phyloP scores from a whole-genome alignment of 2,797 vertebrate species.

The Kryptopterus vitreolus region DNA sequence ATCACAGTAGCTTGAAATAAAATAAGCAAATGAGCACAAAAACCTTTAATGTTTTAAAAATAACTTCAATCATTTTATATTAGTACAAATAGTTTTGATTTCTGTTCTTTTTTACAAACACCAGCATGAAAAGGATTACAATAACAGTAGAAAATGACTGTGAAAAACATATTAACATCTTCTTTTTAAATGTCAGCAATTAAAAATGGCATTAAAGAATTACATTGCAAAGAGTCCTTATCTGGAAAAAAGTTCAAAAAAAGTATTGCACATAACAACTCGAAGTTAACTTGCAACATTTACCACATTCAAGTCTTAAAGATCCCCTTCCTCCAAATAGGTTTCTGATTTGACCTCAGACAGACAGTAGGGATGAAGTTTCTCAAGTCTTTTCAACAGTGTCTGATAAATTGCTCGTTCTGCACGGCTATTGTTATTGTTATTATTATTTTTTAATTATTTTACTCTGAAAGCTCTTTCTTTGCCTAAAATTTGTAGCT shows the following conservation, averaged over 20 bases:
- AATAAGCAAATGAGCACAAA: conserved; percentile 99
- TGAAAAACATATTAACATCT: conserved; percentile 94
- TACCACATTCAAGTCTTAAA: conserved; percentile 99
- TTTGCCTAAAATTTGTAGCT: conserved; percentile 47
- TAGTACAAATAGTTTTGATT: conserved; percentile 99
- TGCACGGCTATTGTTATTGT: conserved; percentile 83
- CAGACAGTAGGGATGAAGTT: conserved; percentile 80
- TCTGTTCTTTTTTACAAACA: conserved; percentile 99
- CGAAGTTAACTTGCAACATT: conserved; percentile 99
- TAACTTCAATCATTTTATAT: conserved; percentile 99
- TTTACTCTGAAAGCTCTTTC: conserved; percentile 67
- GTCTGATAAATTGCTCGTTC: conserved; percentile 89
- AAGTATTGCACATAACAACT: conserved; percentile 99
- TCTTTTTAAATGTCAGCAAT: conserved; percentile 99
- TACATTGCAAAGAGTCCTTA: conserved; percentile 99
- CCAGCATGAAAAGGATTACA: conserved; percentile 99
- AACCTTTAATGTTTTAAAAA: conserved; percentile 99
- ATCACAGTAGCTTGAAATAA: conserved; percentile 99
- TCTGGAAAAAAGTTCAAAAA: conserved; percentile 99
- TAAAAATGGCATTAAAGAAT: conserved; percentile 99
- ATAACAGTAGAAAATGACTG: conserved; percentile 99
- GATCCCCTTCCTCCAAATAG: conserved; percentile 90
- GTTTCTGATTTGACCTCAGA: conserved; percentile 69
- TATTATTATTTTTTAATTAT: conserved; percentile 60
- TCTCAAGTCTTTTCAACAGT: conserved; percentile 98